Percentiles rank a stretch among this genome's conserved stretches.
Evolutionary conservation across 1,140 invertebrate species (phyloP).

Genomic region (Drosophila equinoxialis): DNA sequence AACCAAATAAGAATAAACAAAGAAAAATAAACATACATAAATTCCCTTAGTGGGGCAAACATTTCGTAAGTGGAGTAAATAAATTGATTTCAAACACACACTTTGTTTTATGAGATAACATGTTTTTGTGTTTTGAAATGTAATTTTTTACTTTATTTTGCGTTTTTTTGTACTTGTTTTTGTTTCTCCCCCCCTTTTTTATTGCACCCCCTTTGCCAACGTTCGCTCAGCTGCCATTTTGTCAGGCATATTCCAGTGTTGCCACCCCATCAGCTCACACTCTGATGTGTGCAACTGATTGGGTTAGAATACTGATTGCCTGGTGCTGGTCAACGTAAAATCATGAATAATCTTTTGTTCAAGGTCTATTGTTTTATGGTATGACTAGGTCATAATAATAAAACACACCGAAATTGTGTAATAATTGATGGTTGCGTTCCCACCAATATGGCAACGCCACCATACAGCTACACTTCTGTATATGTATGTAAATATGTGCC

Average conservation of each 20-base stretch:
- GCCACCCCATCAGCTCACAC: conserved; percentile 29
- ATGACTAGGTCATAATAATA: not conserved
- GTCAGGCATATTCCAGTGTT: conserved; percentile 32
- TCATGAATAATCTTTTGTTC: not conserved
- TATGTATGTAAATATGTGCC: conserved; percentile 10
- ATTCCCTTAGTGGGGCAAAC: not conserved
- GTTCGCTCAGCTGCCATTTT: conserved; percentile 48
- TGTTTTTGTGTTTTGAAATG: conserved; percentile 55
- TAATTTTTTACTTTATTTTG: conserved; percentile 76
- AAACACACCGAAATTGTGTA: not conserved
- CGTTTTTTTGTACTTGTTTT: conserved; percentile 54
- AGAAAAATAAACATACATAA: conserved; percentile 25
- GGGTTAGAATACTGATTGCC: not conserved
- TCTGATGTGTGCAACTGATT: not conserved
- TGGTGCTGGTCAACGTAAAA: not conserved
- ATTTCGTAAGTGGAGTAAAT: conserved; percentile 73
- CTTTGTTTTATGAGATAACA: conserved; percentile 11
- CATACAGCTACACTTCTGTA: not conserved
- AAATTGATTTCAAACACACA: conserved; percentile 63
- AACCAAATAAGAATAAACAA: conserved; percentile 37
- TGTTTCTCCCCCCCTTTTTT: not conserved
- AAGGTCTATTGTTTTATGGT: conserved; percentile 2
- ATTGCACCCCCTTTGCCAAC: not conserved
- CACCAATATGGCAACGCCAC: conserved; percentile 1
- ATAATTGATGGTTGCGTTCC: not conserved